Conservation (phyloP, 1,140 invertebrate genomes). For the Drosophila ficusphila region DNA sequence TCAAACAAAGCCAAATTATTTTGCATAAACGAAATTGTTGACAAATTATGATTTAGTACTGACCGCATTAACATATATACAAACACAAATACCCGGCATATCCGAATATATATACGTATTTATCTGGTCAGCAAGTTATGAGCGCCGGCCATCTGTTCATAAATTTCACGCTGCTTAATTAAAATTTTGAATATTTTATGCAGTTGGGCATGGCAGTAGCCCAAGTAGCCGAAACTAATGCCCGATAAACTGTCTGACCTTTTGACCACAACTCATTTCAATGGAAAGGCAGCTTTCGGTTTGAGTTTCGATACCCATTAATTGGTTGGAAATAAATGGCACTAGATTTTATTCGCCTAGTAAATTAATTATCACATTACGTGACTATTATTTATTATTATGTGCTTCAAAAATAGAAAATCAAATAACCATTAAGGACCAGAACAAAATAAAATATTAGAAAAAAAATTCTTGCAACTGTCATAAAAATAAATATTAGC, state of each 20-base stretch:
- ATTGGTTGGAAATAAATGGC: neutral
- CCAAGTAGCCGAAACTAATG: constrained; percentile 48
- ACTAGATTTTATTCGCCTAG: too few relatives aligned
- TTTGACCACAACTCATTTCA: constrained; percentile 44
- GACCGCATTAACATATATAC: constrained; percentile 68
- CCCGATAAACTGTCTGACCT: constrained; percentile 52
- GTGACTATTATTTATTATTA: too few relatives aligned
- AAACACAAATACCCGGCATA: constrained; percentile 7
- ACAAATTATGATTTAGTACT: constrained; percentile 78
- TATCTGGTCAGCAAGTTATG: constrained; percentile 40
- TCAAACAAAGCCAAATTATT: constrained; percentile 66
- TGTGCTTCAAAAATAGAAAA: neutral
- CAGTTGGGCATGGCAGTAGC: constrained; percentile 50
- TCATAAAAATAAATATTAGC: too few relatives aligned
- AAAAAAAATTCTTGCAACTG: too few relatives aligned
- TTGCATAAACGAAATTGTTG: constrained; percentile 70
- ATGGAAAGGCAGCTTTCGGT: constrained; percentile 11
- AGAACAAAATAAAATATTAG: too few relatives aligned
- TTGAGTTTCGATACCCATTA: neutral
- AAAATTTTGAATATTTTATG: constrained; percentile 53
- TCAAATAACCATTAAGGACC: too few relatives aligned
- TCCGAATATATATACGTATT: constrained; percentile 18
- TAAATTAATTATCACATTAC: too few relatives aligned
- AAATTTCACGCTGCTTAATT: constrained; percentile 51
- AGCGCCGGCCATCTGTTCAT: constrained; percentile 40